Percentiles rank a stretch among this genome's conserved stretches.
Conservation (phyloP, 2,113 vertebrate genomes). For the Bungarus multicinctus region DNA sequence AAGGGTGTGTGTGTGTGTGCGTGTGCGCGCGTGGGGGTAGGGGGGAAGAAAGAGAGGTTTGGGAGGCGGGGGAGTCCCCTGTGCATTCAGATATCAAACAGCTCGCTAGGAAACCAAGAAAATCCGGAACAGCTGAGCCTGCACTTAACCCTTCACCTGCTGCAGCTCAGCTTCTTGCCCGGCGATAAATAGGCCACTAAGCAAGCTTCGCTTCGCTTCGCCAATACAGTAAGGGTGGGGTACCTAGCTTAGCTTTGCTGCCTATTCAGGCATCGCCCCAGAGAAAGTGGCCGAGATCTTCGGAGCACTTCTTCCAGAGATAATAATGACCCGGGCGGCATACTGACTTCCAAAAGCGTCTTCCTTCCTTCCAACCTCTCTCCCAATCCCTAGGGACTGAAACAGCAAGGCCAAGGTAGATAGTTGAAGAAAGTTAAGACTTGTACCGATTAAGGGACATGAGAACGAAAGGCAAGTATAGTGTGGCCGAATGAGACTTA, state of each 20-base stretch:
- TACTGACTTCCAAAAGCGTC: not conserved
- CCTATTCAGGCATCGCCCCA: constrained; percentile 27
- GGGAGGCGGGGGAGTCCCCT: constrained; percentile 78
- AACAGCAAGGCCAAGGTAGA: not conserved
- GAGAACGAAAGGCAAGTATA: not conserved
- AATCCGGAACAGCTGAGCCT: constrained; percentile 78
- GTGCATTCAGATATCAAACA: constrained; percentile 86
- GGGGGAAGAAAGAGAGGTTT: constrained; percentile 57
- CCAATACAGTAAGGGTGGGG: constrained; percentile 13
- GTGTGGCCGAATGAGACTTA: not conserved
- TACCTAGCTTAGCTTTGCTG: constrained; percentile 1
- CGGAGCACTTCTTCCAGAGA: not conserved
- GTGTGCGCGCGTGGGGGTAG: constrained; percentile 33
- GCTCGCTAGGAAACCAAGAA: constrained; percentile 78
- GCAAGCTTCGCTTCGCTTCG: not conserved
- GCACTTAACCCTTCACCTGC: constrained; percentile 76
- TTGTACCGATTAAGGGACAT: not conserved
- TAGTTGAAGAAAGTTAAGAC: not conserved
- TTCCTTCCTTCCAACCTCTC: not conserved
- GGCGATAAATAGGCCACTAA: constrained; percentile 20
- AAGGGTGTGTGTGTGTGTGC: constrained; percentile 59
- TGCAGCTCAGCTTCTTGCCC: constrained; percentile 40
- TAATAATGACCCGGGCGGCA: not conserved
- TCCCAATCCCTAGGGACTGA: not conserved
- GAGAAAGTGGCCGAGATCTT: not conserved